A percentile compares a stretch with the other conserved stretches of the same genome.
Conservation (phyloP, 2,797 vertebrate species). For the Myripristis murdjan region DNA sequence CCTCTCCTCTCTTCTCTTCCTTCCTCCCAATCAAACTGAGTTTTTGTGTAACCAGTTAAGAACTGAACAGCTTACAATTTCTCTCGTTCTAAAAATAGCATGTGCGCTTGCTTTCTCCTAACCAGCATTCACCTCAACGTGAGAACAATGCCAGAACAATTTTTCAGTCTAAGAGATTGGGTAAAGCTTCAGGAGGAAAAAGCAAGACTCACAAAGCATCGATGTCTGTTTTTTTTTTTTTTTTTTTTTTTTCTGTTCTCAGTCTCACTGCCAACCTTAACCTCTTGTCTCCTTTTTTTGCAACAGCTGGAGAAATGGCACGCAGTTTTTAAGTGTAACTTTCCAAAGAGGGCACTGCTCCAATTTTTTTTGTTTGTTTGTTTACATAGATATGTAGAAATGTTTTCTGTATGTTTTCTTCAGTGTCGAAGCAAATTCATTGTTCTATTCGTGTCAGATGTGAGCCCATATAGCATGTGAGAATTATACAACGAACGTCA, state of each 20-base stretch:
- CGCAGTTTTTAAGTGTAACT: not conserved
- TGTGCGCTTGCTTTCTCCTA: conserved; percentile 4
- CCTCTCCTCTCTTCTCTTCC: no score
- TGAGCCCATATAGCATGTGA: not conserved
- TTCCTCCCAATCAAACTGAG: not conserved
- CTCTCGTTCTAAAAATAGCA: conserved; percentile 30
- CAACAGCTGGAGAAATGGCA: not conserved
- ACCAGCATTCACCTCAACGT: not conserved
- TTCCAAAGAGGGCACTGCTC: not conserved
- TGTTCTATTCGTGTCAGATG: not conserved
- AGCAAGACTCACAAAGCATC: not conserved
- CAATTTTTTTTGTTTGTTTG: not conserved
- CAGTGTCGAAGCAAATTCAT: not conserved
- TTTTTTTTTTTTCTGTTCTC: not conserved
- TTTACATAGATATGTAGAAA: no score
- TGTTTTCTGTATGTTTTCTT: not conserved
- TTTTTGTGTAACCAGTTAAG: conserved; percentile 20
- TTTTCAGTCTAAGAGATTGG: not conserved
- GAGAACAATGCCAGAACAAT: conserved; percentile 14
- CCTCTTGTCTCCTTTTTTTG: not conserved
- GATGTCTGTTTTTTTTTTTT: not conserved
- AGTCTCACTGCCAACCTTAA: not conserved
- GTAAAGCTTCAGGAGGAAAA: not conserved
- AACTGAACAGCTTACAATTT: not conserved
- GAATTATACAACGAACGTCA: no score